phyloP scores from a whole-genome alignment of 2,888 invertebrate species.

The Diabrotica balteata region DNA sequence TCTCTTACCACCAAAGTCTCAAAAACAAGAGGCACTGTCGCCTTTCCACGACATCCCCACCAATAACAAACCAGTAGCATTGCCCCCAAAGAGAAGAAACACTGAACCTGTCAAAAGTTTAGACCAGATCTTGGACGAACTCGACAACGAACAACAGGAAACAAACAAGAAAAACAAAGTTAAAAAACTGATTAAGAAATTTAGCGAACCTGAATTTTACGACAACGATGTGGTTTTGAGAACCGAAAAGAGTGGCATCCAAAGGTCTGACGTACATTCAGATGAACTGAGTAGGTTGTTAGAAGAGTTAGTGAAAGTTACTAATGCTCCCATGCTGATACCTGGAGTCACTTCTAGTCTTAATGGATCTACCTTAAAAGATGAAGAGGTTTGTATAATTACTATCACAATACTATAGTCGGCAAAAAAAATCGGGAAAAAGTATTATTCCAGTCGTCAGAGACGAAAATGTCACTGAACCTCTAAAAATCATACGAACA shows the following conservation, averaged over 20 bases:
- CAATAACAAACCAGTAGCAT: slow-evolving; percentile 43
- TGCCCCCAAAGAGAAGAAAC: slow-evolving; percentile 33
- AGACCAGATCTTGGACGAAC: slow-evolving; percentile 54
- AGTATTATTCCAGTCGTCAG: no score
- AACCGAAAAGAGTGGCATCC: slow-evolving; percentile 24
- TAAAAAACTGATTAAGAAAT: slow-evolving; percentile 53
- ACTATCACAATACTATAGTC: no score
- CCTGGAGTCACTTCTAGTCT: slow-evolving; percentile 58
- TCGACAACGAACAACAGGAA: slow-evolving; percentile 41
- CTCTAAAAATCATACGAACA: no score
- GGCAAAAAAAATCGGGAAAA: no score
- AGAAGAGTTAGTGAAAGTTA: slow-evolving; percentile 57
- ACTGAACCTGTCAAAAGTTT: slow-evolving; percentile 44
- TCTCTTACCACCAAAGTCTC: slow-evolving; percentile 37
- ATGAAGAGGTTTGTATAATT: slow-evolving; percentile 51
- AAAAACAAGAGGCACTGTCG: slow-evolving; percentile 39
- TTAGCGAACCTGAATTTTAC: slow-evolving; percentile 46
- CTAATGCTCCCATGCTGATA: slow-evolving; percentile 56
- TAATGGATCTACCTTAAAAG: slow-evolving; percentile 46
- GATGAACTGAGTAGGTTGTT: slow-evolving; percentile 56
- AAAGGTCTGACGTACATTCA: slow-evolving; percentile 45
- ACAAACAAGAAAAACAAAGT: slow-evolving; percentile 41
- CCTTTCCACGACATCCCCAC: slow-evolving; percentile 53
- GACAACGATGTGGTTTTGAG: slow-evolving; percentile 41
- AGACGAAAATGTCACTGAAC: no score